These are phyloP conservation scores for Manacus vitellinus DNA, from an alignment of 2,113 vertebrate species.

Conservation along the genomic window DNA sequence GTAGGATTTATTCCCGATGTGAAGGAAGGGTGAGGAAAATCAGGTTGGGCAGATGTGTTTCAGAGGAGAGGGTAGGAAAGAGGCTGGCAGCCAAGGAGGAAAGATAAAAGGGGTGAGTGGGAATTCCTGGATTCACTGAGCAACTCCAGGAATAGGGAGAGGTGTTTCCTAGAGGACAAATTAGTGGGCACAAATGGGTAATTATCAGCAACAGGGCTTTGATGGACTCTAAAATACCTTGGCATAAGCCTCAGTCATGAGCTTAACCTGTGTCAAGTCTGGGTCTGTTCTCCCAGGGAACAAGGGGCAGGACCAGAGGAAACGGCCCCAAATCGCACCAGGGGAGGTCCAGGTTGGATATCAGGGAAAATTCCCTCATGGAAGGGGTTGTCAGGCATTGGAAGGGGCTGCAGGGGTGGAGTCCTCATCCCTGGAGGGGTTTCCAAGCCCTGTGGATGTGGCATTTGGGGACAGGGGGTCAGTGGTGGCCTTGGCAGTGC, in stretches of 20 bases:
- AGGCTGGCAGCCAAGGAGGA: not conserved
- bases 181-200: not conserved
- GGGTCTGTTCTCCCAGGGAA: not conserved
- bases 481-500: not conserved
- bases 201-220: not conserved
- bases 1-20: not conserved
- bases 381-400: not conserved
- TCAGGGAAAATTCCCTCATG: not conserved
- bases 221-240: not conserved
- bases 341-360: not conserved
- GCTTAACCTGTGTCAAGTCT: not conserved
- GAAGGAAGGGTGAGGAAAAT: not conserved
- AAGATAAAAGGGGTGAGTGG: not conserved
- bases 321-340: not conserved
- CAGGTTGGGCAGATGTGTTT: not conserved
- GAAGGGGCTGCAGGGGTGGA: not conserved
- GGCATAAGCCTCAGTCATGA: not conserved
- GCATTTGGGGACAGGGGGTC: not conserved
- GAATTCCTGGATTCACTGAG: not conserved
- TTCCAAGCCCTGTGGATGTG: not conserved
- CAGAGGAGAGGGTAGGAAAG: not conserved
- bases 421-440: not conserved
- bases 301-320: not conserved
- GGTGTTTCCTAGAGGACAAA: not conserved
- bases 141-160: not conserved